phyloP scores from a whole-genome alignment of 2,888 invertebrate species.

The Tenthredo mesomela region DNA sequence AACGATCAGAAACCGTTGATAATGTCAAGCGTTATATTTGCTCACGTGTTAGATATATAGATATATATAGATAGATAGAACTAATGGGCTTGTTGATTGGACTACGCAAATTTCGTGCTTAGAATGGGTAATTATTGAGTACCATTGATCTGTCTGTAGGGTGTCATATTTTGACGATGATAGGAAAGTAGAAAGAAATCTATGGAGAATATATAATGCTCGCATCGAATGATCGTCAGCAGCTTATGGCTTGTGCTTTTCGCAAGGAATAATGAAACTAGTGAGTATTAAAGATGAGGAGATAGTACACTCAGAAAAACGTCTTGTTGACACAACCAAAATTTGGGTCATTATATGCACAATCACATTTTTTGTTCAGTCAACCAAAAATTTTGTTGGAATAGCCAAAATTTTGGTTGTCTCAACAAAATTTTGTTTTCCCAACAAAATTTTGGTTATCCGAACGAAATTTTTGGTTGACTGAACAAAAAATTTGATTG shows the following conservation, averaged over 20 bases:
- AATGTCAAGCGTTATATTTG: constrained; percentile 40
- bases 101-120: constrained; percentile 23
- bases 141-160: background rate
- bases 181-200: background rate
- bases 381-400: too few relatives aligned
- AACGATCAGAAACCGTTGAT: constrained; percentile 18
- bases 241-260: background rate
- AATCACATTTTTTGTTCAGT: too few relatives aligned
- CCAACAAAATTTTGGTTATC: too few relatives aligned
- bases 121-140: background rate
- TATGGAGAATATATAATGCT: background rate
- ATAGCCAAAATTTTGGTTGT: too few relatives aligned
- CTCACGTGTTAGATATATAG: background rate
- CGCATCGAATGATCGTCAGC: background rate
- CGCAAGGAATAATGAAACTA: background rate
- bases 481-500: too few relatives aligned
- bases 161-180: too few relatives aligned
- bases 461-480: too few relatives aligned
- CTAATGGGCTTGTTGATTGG: constrained; percentile 35
- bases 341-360: too few relatives aligned
- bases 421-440: too few relatives aligned
- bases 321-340: too few relatives aligned
- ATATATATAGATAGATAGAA: background rate
- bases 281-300: background rate
- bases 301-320: too few relatives aligned